A percentile compares a stretch with the other conserved stretches of the same genome.
These are phyloP conservation scores for Phortica okadai DNA, from an alignment of 2,888 invertebrate genomes.

Conservation along the genomic window DNA sequence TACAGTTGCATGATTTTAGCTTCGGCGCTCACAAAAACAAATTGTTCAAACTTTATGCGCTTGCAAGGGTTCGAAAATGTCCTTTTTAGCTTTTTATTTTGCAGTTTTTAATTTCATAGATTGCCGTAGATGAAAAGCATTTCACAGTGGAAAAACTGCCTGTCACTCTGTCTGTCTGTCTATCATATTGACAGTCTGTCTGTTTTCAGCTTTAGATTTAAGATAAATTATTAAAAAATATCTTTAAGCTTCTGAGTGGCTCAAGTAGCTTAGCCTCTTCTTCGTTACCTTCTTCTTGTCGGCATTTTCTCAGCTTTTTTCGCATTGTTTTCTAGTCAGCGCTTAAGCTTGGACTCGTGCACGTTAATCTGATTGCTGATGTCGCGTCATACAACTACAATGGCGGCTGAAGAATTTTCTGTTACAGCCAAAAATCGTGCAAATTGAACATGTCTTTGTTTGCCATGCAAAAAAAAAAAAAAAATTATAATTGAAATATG, in stretches of 20 bases:
- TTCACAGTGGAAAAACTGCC: neutral
- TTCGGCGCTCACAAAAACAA: neutral
- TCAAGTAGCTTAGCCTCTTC: constrained; percentile 50
- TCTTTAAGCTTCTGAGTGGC: constrained; percentile 61
- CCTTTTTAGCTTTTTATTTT: neutral
- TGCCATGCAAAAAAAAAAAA: constrained; percentile 19
- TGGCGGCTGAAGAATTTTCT: constrained; percentile 53
- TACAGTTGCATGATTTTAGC: constrained; percentile 25
- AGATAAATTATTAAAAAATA: constrained; percentile 66
- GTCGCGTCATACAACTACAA: constrained; percentile 36
- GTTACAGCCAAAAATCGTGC: neutral
- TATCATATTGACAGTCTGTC: neutral
- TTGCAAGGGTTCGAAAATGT: neutral
- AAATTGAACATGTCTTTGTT: constrained; percentile 42
- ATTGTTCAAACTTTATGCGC: neutral
- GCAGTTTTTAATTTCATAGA: constrained; percentile 53
- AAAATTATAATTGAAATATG: constrained; percentile 67
- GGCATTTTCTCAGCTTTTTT: too few species aligned
- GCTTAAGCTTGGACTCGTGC: constrained; percentile 34
- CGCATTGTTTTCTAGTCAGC: neutral
- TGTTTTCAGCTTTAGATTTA: constrained; percentile 63
- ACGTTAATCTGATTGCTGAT: constrained; percentile 54
- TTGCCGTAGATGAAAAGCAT: constrained; percentile 32
- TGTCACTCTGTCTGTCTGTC: neutral
- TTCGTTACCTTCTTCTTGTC: neutral